Evolutionary conservation across 2,797 vertebrate species (phyloP), one percentile per base, ranked within the genome.

Genomic region (Rhynchotus rufescens): DNA sequence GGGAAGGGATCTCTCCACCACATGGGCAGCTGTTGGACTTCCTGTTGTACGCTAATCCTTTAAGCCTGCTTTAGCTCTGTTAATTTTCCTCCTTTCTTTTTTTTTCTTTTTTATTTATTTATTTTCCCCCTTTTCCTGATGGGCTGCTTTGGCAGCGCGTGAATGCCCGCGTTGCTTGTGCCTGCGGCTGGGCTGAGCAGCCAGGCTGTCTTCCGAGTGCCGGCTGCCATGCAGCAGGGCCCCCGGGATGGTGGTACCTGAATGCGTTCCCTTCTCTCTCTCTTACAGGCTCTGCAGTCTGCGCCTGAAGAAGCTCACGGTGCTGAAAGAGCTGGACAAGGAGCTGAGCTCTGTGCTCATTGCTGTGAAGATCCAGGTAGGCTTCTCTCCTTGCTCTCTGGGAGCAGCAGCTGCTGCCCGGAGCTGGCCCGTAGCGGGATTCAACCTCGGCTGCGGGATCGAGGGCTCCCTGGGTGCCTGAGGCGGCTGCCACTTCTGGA

Each of bases 271-370:
- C 68, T 97, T 97, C 89, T 96, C 82, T 95, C 40, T 95, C 87
- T 93, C 97, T 94, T 93, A 91, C 97, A 99, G 99, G 94, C 98
- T 99, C 49, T 99, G 99, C 97, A 99, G 98, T 94, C 96, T 99
- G 97, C 99, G 98, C 15, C 97, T 99, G 97, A 99, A 99, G 98
- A 99, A 99, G 94, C 98, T 99, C 95, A 98, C 98, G 2, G 98
- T 99, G 98, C 96, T 99, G 95, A 99, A 98, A 96, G 99, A 99
- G 97, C 97, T 99, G 98, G 99, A 99, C 91, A 99, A 99, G 96
- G 99, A 99, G 93, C 98, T 99, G 85, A 98, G 98, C 52, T 99
- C 99, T 4, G 98, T 99, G 94, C 98, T 99, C 91, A 99, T 99
- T 9, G 98, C 99, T 34, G 99, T 99, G 96, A 99, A 99, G 96